Percentiles rank a stretch among this genome's conserved stretches.
These are phyloP conservation scores for Falco peregrinus DNA, from an alignment of 2,797 vertebrate genomes.

Conservation along the genomic window DNA sequence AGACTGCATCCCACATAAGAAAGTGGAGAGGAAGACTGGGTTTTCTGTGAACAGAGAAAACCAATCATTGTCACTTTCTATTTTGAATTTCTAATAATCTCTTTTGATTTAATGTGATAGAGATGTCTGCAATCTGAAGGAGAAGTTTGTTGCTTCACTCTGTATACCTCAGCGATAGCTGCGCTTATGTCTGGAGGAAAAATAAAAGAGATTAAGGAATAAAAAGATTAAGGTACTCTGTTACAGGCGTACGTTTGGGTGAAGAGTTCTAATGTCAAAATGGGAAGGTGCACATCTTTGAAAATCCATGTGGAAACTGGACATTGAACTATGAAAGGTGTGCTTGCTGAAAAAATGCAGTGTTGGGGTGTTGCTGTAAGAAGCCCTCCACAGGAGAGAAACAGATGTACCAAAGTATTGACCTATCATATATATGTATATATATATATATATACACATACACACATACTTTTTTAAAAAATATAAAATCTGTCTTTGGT, in stretches of 20 bases:
- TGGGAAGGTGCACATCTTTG: neutral
- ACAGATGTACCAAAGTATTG: neutral
- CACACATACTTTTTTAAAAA: neutral
- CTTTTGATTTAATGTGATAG: neutral
- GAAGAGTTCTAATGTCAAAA: neutral
- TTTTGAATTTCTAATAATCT: constrained; percentile 28
- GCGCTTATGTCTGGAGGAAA: neutral
- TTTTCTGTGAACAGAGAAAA: neutral
- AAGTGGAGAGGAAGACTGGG: neutral
- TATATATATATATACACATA: neutral
- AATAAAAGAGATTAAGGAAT: neutral
- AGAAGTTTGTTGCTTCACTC: neutral
- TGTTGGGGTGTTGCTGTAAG: neutral
- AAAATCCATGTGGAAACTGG: neutral
- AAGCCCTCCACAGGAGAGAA: neutral
- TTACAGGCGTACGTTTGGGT: neutral
- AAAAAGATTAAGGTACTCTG: neutral
- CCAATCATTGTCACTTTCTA: neutral
- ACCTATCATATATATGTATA: too few species aligned
- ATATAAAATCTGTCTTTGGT: neutral
- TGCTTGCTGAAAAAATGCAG: neutral
- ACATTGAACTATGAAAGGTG: neutral
- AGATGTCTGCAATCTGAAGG: neutral
- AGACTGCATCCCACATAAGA: constrained; percentile 17
- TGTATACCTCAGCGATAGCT: neutral